Evolutionary conservation across 2,797 vertebrate species (phyloP), one percentile per base, ranked within the genome.

Genomic region (Poecilia wingei): DNA sequence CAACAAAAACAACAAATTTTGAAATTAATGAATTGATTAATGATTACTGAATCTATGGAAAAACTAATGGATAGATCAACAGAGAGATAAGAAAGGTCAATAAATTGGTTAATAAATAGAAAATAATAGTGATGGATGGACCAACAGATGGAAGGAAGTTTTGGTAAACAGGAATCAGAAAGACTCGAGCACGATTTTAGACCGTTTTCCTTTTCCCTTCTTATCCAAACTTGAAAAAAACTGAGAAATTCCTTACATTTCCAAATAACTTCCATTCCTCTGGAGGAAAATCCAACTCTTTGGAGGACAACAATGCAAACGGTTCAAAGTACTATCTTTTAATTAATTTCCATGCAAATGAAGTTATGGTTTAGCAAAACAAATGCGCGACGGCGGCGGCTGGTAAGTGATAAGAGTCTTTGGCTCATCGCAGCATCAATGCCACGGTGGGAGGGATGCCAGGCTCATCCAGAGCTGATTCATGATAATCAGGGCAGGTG

Each of bases 401-500:
- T 82, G 84, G 85, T 79, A 87, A 82, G 85, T 82, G 86, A 89
- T 87, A 85, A 89, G 87, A 73, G 31, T 87, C 82, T 89, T 79
- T 77, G 86, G 86, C 84, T 82, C 78, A 25, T 1, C 72, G 84
- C 1, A n/a, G 86, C 86, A 73, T 91, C 82, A 83, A 81, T 75
- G 79, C 77, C 76, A 12, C 82, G 64, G 36, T 31, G 14, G 13
- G 46, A 75, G 39, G 64, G 49, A 72, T 49, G 70, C 16, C 75
- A 77, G 75, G 82, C 84, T 82, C 88, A 82, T 77, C 81, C 77
- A 12, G 76, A 82, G 84, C 86, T 79, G 79, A 88, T 87, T 87
- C 86, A 90, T 92, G 89, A 86, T 91, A 93, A 93, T 90, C 84
- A 83, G 84, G 83, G 87, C 87, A 90, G 92, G 91, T 90, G 92